Evolutionary conservation across 2,113 vertebrate species (phyloP).

Genomic region (Corydoras maculifer): DNA sequence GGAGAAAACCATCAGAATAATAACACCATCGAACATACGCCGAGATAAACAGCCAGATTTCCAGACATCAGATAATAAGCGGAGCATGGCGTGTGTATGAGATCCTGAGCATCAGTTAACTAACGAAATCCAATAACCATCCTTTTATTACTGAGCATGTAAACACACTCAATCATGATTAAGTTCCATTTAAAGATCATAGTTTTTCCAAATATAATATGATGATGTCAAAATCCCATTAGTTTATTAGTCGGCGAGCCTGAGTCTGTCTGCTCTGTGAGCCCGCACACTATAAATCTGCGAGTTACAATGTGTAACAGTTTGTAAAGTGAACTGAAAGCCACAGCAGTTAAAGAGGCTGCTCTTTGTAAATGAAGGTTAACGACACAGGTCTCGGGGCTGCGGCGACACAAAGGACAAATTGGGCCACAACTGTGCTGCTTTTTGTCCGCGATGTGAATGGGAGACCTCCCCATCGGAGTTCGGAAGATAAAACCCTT

Average conservation of each 20-base stretch:
- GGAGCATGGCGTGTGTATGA: too few relatives aligned
- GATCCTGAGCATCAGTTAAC: too few relatives aligned
- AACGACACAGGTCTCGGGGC: conserved; percentile 23
- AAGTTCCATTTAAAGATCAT: not conserved
- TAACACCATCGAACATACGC: too few relatives aligned
- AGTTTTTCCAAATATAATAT: too few relatives aligned
- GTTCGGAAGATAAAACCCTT: conserved; percentile 19
- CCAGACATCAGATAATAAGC: too few relatives aligned
- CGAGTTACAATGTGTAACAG: conserved; percentile 8
- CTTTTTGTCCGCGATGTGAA: conserved; percentile 19
- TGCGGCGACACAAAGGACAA: conserved; percentile 7
- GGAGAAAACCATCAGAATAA: too few relatives aligned
- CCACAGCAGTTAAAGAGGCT: conserved; percentile 1
- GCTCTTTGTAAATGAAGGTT: conserved; percentile 29
- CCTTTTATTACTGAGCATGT: not conserved
- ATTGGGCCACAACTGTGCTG: conserved; percentile 23
- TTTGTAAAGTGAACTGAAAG: conserved; percentile 23
- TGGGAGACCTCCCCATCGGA: conserved; percentile 7
- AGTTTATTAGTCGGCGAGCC: not conserved
- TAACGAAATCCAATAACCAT: too few relatives aligned
- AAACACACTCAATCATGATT: not conserved
- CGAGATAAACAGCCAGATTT: too few relatives aligned
- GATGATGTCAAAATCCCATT: too few relatives aligned
- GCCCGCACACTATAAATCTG: not conserved
- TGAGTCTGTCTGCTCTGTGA: not conserved